These are phyloP conservation scores for Nomia melanderi DNA, from an alignment of 1,140 invertebrate species.

Conservation along the genomic window DNA sequence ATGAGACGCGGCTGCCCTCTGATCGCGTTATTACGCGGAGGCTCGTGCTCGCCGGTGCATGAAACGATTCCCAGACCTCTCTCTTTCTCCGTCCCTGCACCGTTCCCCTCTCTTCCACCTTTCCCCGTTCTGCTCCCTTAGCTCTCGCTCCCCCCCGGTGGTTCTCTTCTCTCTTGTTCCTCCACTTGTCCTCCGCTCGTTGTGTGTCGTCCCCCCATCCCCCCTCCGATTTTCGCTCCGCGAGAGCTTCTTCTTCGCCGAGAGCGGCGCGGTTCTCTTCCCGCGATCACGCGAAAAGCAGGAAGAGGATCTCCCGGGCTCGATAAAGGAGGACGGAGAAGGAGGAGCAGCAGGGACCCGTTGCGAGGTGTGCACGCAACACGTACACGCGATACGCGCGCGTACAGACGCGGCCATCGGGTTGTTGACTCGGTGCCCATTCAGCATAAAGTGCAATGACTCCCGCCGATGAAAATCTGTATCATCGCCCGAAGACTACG, in stretches of 20 bases:
- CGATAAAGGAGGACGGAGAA: not conserved
- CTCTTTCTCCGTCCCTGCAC: constrained; percentile 29
- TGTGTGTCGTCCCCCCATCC: constrained; percentile 26
- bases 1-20: constrained; percentile 60
- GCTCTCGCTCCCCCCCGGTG: constrained; percentile 2
- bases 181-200: not conserved
- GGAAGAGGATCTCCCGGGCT: constrained; percentile 30
- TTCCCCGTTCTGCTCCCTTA: constrained; percentile 30
- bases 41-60: constrained; percentile 72
- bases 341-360: constrained; percentile 5
- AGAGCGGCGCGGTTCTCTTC: constrained; percentile 24
- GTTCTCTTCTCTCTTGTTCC: constrained; percentile 38
- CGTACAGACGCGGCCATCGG: constrained; percentile 50
- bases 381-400: constrained; percentile 3
- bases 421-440: constrained; percentile 80
- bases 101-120: constrained; percentile 21
- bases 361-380: constrained; percentile 45
- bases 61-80: constrained; percentile 70
- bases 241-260: constrained; percentile 7
- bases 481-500: constrained; percentile 64
- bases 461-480: constrained; percentile 76
- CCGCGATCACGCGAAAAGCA: constrained; percentile 43
- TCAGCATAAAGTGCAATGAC: constrained; percentile 80
- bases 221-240: constrained; percentile 21
- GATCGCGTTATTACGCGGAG: constrained; percentile 73